phyloP scores from a whole-genome alignment of 2,888 invertebrate species.

The Pharmacophagus antenor region DNA sequence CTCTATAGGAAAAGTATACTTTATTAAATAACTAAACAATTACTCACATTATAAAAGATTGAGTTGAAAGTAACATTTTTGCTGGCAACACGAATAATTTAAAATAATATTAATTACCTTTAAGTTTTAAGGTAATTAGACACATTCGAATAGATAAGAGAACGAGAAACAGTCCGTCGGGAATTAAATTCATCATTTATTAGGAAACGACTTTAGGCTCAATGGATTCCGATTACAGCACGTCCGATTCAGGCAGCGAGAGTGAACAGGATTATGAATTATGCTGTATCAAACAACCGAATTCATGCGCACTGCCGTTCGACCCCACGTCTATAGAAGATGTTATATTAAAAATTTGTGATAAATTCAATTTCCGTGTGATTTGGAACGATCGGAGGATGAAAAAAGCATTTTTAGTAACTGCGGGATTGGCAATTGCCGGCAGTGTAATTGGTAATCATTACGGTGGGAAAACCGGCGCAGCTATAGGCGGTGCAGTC shows the following conservation, averaged over 20 bases:
- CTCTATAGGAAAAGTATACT: background rate
- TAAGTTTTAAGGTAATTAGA: background rate
- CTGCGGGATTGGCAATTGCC: conserved; percentile 61
- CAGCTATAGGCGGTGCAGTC: conserved; percentile 63
- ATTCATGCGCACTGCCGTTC: conserved; percentile 49
- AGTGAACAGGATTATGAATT: conserved; percentile 45
- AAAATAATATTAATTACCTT: background rate
- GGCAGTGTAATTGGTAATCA: conserved; percentile 65
- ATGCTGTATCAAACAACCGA: conserved; percentile 41
- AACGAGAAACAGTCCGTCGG: background rate
- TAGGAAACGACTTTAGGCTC: background rate
- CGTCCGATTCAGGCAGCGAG: conserved; percentile 48
- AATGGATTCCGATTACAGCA: conserved; percentile 41
- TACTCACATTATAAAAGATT: no score
- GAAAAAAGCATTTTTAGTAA: conserved; percentile 54
- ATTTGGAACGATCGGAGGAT: conserved; percentile 49
- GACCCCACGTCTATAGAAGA: conserved; percentile 58
- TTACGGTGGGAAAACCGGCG: conserved; percentile 67
- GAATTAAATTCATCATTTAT: background rate
- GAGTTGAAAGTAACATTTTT: no score
- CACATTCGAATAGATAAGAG: background rate
- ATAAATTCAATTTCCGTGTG: conserved; percentile 65
- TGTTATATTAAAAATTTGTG: conserved; percentile 58
- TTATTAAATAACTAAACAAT: background rate
- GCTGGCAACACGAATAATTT: background rate